Evolutionary conservation across 2,797 vertebrate species (phyloP).

Genomic region (Poeciliopsis turneri): DNA sequence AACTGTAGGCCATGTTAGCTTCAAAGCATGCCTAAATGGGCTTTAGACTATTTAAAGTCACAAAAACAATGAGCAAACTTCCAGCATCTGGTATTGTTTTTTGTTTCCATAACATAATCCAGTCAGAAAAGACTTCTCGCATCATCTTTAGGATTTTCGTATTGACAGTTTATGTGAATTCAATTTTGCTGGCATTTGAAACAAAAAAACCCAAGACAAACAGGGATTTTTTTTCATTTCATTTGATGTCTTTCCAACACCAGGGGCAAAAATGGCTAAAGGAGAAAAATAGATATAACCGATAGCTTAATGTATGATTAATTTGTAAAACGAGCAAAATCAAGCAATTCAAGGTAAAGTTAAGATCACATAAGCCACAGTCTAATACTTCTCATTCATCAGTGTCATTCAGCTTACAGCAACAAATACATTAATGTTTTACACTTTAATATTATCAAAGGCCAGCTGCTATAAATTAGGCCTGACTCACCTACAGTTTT

Average conservation of each 20-base stretch:
- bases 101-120: slow-evolving; percentile 46
- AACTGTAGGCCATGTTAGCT: slow-evolving; percentile 31
- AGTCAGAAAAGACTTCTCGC: slow-evolving; percentile 20
- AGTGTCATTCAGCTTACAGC: background rate
- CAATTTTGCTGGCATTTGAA: slow-evolving; percentile 13
- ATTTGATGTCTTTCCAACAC: slow-evolving; percentile 21
- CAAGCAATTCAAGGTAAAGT: background rate
- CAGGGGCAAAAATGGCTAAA: background rate
- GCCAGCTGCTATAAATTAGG: slow-evolving; percentile 8
- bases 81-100: slow-evolving; percentile 55
- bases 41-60: slow-evolving; percentile 42
- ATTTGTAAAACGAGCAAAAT: background rate
- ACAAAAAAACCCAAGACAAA: background rate
- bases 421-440: slow-evolving; percentile 2
- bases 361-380: background rate
- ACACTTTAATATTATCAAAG: background rate
- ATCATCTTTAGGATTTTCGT: slow-evolving; percentile 35
- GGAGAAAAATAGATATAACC: background rate
- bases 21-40: slow-evolving; percentile 46
- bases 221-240: slow-evolving; percentile 1
- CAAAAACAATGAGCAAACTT: slow-evolving; percentile 48
- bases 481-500: background rate
- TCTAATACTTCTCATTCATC: background rate
- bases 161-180: slow-evolving; percentile 20
- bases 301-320: background rate